Conservation (phyloP, 1,140 invertebrate genomes). For the Drosophila willistoni region DNA sequence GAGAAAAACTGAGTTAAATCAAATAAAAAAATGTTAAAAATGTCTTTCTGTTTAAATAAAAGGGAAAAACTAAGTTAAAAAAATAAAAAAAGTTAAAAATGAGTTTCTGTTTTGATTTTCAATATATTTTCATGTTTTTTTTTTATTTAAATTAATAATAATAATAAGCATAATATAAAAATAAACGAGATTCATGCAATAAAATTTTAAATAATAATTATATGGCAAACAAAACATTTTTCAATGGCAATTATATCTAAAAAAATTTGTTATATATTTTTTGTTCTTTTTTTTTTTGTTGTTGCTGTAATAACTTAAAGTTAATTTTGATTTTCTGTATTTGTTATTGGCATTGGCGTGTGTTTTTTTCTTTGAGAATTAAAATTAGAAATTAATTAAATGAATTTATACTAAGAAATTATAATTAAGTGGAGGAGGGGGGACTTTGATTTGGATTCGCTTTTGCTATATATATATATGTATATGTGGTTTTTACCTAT, state of each 20-base stretch:
- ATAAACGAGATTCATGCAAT: constrained; percentile 61
- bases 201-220: constrained; percentile 60
- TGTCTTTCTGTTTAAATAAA: no score
- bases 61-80: not conserved
- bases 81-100: constrained; percentile 30
- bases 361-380: constrained; percentile 67
- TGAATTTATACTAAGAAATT: constrained; percentile 11
- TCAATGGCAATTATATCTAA: constrained; percentile 14
- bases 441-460: constrained; percentile 9
- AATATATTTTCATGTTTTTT: constrained; percentile 40
- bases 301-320: constrained; percentile 62
- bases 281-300: constrained; percentile 38
- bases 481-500: constrained; percentile 2
- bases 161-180: constrained; percentile 30
- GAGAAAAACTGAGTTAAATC: not conserved
- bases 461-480: constrained; percentile 3
- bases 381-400: constrained; percentile 39
- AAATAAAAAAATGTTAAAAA: constrained; percentile 24
- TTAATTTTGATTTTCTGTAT: constrained; percentile 69
- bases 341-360: constrained; percentile 54
- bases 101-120: constrained; percentile 35
- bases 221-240: constrained; percentile 70
- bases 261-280: constrained; percentile 36
- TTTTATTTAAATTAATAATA: constrained; percentile 39
- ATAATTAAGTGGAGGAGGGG: constrained; percentile 4